Base-by-base conservation (phyloP, 1,140 invertebrate genomes). In the Hesperophylax magnus region DNA sequence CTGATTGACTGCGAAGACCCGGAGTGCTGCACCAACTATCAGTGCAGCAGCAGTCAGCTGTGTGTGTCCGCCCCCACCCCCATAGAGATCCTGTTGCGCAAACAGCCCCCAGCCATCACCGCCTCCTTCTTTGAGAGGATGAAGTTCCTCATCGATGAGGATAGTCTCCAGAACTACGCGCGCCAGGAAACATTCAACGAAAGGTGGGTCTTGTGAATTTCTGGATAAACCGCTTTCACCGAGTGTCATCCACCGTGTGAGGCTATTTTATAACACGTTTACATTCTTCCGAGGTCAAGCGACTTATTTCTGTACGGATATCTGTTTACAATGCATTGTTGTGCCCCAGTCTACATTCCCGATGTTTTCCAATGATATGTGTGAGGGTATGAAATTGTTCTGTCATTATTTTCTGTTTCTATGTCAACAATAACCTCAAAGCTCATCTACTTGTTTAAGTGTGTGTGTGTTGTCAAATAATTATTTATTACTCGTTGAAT, bases 41-140 rank as follows among this genome's bases (percentile, higher is more conserved):
- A 93, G 2, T 99, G 98, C 88, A 93, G 94, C 81, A 94, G 93
- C 61, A 97, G 95, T 85, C 94, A 97, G 84, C 93, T 98, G 22
- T 99, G 98, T 88, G 94, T 97, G 1, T 96, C 96, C 0, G 95
- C 97, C 1, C 96, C 96, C 3, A 97, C 98, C 86, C 98, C 98
- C 1, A 97, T 97, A 77, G 97, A 98, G 87, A 97, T 98, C 76
- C 91, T 99, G 1, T 90, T 99, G 7, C 90, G 97, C 61, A 98
- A 98, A 89, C 97, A 99, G 86, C 96, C 97, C 1, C 97, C 97
- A 1, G 96, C 97, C 18, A 97, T 98, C 81, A 98, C 97, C 0
- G 97, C 98, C 0, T 98, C 97, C 0, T 99, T 99, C 92, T 99
- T 98, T 88, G 97, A 99, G 88, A 94, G 97, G 86, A 98, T 99